Evolutionary conservation across 1,140 invertebrate species (phyloP).

Genomic region (Campoletis sonorensis): DNA sequence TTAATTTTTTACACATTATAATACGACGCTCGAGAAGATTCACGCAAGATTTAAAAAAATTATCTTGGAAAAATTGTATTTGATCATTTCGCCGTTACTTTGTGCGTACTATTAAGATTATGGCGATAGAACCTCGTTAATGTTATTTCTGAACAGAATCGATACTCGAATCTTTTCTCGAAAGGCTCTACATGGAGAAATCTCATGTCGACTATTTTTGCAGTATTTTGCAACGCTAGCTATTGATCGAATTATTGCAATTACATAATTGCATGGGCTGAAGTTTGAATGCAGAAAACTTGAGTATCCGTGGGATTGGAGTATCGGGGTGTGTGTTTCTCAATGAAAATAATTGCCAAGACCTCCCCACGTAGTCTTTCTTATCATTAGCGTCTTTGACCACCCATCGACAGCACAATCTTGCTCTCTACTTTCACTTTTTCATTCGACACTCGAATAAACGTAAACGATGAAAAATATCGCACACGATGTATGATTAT

Average conservation of each 20-base stretch:
- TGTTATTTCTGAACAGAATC: no score
- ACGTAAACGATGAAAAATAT: not conserved
- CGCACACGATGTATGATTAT: not conserved
- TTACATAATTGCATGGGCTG: not conserved
- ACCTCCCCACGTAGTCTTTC: constrained; percentile 28
- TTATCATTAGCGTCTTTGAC: not conserved
- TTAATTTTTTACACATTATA: no score
- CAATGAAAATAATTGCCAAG: constrained; percentile 51
- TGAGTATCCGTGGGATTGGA: not conserved
- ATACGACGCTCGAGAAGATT: no score
- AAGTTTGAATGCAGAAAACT: not conserved
- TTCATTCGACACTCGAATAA: not conserved
- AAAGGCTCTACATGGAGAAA: not conserved
- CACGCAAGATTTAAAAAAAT: no score
- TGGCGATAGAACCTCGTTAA: no score
- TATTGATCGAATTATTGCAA: not conserved
- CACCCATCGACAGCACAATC: not conserved
- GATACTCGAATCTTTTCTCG: no score
- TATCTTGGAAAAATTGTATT: no score
- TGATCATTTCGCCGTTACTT: no score
- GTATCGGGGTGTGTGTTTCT: not conserved
- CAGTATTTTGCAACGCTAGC: not conserved
- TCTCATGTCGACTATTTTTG: not conserved
- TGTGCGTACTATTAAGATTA: no score
- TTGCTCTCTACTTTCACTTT: not conserved